Base-by-base conservation (phyloP, 2,797 vertebrate species). In the Melanotaenia parkinsoni region DNA sequence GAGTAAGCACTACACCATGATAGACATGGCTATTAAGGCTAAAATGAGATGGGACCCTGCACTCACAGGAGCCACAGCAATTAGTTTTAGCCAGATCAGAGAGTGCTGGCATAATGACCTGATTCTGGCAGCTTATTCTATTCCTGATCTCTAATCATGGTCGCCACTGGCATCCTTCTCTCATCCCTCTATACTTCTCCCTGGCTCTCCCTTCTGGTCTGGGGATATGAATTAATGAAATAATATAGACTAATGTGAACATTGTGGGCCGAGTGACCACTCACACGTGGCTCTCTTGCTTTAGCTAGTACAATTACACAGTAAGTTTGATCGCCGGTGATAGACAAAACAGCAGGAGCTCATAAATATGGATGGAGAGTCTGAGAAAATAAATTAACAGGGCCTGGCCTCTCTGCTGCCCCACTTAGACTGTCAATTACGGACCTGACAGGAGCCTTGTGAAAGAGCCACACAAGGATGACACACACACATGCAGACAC, bases 361-460 rank as follows among this genome's bases (percentile, higher is more conserved):
- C 95, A 97, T 97, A 97, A 97, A 98, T 98, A 98, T 98, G 96
- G 94, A 98, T 96, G 92, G 80, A 76, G 80, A 91, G 93, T 95
- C 95, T 97, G 95, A 94, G 94, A 97, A 97, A 97, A 97, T 96
- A 97, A 98, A 98, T 98, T 96, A 97, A 95, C 95, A 94, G 93
- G 88, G 96, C 94, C 95, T 95, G 96, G 95, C 94, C 95, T 95
- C 95, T 95, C 94, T 83, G 90, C 95, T 96, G 96, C 97, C 96
- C 97, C 95, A 96, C 95, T 98, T 97, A 95, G 93, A 91, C 92
- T 98, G 97, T 97, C 97, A 97, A 95, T 95, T 95, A 95, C 79
- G 83, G 93, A 93, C 91, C 92, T 96, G 96, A 96, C 95, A 96
- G 95, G 88, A 93, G 95, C 94, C 93, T 93, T 94, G 93, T 93